Base-by-base conservation (phyloP, 2,113 vertebrate genomes). In the Suncus etruscus region DNA sequence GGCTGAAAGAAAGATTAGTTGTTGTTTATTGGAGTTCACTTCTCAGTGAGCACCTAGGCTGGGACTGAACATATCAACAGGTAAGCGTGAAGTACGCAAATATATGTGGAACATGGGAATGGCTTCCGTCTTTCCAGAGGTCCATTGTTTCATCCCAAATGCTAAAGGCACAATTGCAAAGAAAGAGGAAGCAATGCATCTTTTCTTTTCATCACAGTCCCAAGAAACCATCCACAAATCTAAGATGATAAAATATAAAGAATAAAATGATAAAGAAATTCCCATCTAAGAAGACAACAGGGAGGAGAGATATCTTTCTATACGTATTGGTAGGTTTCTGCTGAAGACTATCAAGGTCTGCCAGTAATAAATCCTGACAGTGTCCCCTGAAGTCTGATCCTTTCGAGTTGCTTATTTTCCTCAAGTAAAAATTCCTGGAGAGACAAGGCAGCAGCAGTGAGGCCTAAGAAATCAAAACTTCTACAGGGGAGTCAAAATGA, bases 1-100 rank as follows among this genome's bases (percentile, higher is more conserved):
- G 95, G 95, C 98, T 98, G 96, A 86, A 98, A 98, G 83, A 69
- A 96, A 96, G 96, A 96, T 95, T 87, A 95, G 75, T 94, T 93
- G 86, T 94, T 95, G 91, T 92, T 94, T 95, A 92, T 27, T 90
- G 92, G 73, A 51, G 58, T 88, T 93, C 87, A 94, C 91, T 96
- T 74, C 58, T 94, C 47, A 83, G 81, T 82, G 86, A 95, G 83
- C 70, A 95, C 39, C 79, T 90, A 76, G 6, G 32, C 73, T 91
- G 32, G n/a, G 82, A 90, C 69, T 95, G 95, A 92, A 94, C 85
- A 92, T 24, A 94, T n/a, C 72, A 79, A 81, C 76, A 88, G 86
- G 73, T 87, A 76, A 89, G 87, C 3, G 10, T 20, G 68, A 89
- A 45, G 63, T 29, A 69, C 16, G 87, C 58, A 39, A 12, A n/a